These are phyloP conservation scores for Heliornis fulica DNA, from an alignment of 2,113 vertebrate species.

Conservation along the genomic window DNA sequence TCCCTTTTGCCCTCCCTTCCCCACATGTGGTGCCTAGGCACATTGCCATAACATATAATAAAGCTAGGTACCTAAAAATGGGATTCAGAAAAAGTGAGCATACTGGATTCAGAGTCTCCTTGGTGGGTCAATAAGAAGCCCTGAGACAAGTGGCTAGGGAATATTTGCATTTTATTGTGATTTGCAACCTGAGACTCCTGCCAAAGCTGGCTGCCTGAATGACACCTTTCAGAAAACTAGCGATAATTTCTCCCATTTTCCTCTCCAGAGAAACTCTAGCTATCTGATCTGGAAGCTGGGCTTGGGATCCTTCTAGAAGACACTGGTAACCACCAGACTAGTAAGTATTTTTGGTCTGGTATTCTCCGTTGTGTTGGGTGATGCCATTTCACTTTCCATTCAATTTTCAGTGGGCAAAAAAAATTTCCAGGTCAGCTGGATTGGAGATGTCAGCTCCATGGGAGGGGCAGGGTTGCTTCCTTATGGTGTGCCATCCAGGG, in stretches of 20 bases:
- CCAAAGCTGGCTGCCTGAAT: background rate
- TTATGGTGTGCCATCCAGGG: background rate
- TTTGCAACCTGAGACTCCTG: background rate
- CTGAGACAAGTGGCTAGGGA: background rate
- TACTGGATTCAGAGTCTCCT: background rate
- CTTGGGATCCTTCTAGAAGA: background rate
- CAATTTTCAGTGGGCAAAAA: background rate
- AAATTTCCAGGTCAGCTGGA: background rate
- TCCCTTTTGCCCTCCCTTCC: background rate
- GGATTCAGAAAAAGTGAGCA: background rate
- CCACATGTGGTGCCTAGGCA: accelerated
- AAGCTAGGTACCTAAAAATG: background rate
- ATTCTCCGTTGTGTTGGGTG: background rate
- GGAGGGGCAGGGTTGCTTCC: background rate
- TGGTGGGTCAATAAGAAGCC: background rate
- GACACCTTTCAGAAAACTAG: background rate
- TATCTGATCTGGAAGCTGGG: background rate
- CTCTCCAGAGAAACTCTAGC: background rate
- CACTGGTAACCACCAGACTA: background rate
- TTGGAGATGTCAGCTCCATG: background rate
- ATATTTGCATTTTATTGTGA: background rate
- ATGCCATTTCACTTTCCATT: background rate
- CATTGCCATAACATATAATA: background rate
- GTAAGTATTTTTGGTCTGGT: background rate
- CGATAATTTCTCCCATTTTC: background rate